Evolutionary conservation across 1,140 invertebrate species (phyloP).

Genomic region (Pseudomyrmex flavicornis): DNA sequence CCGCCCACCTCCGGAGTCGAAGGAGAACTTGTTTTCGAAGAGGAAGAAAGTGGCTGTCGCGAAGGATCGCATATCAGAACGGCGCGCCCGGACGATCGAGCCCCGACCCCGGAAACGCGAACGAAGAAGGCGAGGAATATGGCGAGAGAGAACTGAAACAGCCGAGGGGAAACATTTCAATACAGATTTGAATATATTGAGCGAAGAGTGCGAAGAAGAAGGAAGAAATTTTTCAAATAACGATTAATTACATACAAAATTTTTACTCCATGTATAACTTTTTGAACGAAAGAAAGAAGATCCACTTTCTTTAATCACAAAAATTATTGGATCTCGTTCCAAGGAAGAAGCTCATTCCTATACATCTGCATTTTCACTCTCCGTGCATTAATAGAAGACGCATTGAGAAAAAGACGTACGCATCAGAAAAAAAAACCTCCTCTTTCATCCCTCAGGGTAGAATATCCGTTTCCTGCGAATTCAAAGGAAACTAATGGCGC

Average conservation of each 20-base stretch:
- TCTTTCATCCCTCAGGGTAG: slow-evolving; percentile 1
- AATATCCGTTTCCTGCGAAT: neutral
- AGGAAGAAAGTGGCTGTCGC: slow-evolving; percentile 27
- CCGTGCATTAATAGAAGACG: neutral
- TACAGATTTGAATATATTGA: neutral
- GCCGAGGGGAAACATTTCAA: neutral
- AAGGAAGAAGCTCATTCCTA: neutral
- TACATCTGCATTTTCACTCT: neutral
- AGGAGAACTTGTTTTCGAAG: slow-evolving; percentile 62
- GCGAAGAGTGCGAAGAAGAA: neutral
- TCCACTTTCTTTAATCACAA: neutral
- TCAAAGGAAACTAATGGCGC: slow-evolving; percentile 18
- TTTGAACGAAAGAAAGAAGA: neutral
- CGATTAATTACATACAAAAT: neutral
- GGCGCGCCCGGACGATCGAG: slow-evolving; percentile 25
- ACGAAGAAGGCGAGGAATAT: slow-evolving; percentile 11
- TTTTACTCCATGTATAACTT: neutral
- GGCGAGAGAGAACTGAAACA: neutral
- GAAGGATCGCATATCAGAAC: neutral
- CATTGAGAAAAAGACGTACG: neutral
- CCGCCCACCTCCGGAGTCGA: slow-evolving; percentile 61
- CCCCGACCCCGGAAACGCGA: slow-evolving; percentile 24
- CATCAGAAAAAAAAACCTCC: neutral
- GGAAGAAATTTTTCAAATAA: neutral
- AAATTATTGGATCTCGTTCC: neutral